Conservation (phyloP, 2,797 vertebrate species). For the Falco concolor region DNA sequence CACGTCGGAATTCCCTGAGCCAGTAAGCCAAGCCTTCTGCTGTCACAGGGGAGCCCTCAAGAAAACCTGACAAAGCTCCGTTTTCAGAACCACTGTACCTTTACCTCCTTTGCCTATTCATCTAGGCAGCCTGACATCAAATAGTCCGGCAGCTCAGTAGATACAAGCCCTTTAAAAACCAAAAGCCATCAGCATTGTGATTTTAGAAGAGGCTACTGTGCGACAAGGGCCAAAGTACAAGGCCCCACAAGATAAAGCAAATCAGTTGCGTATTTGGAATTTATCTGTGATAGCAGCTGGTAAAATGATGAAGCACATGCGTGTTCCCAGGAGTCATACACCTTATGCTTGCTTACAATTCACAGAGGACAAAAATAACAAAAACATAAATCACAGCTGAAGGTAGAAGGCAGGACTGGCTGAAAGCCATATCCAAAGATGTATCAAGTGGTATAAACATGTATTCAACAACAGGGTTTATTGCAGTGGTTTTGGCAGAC, state of each 20-base stretch:
- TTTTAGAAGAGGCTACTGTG: not conserved
- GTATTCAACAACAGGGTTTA: not conserved
- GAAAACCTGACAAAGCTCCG: not conserved
- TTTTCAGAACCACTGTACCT: too few relatives aligned
- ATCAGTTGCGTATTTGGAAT: fast-evolving
- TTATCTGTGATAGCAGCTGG: not conserved
- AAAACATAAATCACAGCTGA: not conserved
- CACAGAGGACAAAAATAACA: not conserved
- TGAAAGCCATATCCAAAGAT: not conserved
- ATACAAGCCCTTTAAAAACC: not conserved
- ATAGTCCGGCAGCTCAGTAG: not conserved
- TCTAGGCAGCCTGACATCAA: not conserved
- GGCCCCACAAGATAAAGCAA: not conserved
- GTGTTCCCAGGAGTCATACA: fast-evolving
- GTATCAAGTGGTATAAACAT: not conserved
- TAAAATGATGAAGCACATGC: fast-evolving
- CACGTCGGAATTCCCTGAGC: not conserved
- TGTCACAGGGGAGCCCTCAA: not conserved
- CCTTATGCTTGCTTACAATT: not conserved
- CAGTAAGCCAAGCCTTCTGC: not conserved
- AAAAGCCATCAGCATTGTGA: not conserved
- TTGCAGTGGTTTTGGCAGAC: not conserved
- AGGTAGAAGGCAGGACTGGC: not conserved
- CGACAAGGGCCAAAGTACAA: too few relatives aligned
- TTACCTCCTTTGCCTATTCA: not conserved